Evolutionary conservation across 1,140 invertebrate species (phyloP), one percentile per base, ranked within the genome.

Genomic region (Atopsyche davidsoni): DNA sequence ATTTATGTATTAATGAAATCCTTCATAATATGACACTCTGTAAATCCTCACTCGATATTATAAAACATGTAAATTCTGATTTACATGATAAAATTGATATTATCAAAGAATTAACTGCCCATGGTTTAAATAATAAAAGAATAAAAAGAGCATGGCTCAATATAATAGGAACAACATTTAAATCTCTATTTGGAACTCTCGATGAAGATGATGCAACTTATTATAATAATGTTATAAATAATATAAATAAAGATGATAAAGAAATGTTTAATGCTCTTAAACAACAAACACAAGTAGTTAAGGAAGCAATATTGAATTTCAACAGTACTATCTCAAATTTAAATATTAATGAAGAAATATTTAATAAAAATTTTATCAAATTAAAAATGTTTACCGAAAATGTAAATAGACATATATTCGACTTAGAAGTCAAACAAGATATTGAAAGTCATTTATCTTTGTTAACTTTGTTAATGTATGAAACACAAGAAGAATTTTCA

Each of bases 121-220:
- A n/a, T n/a, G n/a, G n/a, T n/a, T n/a, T n/a, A n/a, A n/a, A n/a
- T n/a, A n/a, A n/a, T n/a, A n/a, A n/a, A n/a, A n/a, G n/a, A n/a
- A n/a, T n/a, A n/a, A n/a, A n/a, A n/a, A n/a, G 40, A 9, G 40
- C 6, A 48, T 4, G 36, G 47, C 7, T 50, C 21, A 13, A 50
- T 34, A 24, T 28, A 16, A 19, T 25, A 4, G 47, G 47, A 42
- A 10, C 3, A 23, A 1, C 16, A 11, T 50, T 50, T 43, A 2
- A 50, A 3, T 43, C 47, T 18, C 9, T 52, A 34, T 59, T 59
- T 35, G 57, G 57, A 4, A 46, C 50, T 2, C 40, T 54, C 1
- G 53, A 52, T 36, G 43, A 51, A 21, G 47, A 56, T 36, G 57
- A 53, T 46, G 57, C 53, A 14, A n/a, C 52, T 39, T 56, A 48